phyloP scores from a whole-genome alignment of 2,797 vertebrate genomes.

The Ceryle rudis region DNA sequence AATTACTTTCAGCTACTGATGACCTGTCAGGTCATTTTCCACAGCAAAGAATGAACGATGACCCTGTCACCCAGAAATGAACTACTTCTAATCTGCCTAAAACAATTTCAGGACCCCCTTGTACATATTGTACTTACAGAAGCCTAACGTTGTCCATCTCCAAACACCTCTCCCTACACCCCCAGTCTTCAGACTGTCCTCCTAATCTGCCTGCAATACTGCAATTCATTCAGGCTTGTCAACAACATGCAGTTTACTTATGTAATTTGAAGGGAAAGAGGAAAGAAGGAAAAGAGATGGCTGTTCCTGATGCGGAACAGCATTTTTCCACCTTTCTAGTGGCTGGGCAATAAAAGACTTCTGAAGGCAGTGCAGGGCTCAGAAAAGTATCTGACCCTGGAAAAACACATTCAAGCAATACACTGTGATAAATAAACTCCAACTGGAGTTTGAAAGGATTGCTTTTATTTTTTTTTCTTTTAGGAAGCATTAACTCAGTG shows the following conservation, averaged over 20 bases:
- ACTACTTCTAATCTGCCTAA: slow-evolving; percentile 28
- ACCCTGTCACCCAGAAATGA: neutral
- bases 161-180: neutral
- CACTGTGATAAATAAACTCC: slow-evolving; percentile 7
- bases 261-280: slow-evolving; percentile 20
- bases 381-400: slow-evolving; percentile 35
- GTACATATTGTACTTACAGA: neutral
- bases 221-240: neutral
- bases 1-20: neutral
- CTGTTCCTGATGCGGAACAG: slow-evolving; percentile 17
- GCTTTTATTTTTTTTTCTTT: neutral
- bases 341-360: slow-evolving; percentile 25
- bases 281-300: neutral
- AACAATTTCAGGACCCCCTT: neutral
- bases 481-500: neutral
- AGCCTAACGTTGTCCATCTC: neutral
- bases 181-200: neutral
- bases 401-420: slow-evolving; percentile 27
- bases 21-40: neutral
- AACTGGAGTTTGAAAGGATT: neutral
- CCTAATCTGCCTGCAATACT: slow-evolving; percentile 10
- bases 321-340: slow-evolving; percentile 10
- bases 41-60: neutral
- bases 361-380: neutral
- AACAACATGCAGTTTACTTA: slow-evolving; percentile 47